Evolutionary conservation across 2,797 vertebrate genomes (phyloP).

Genomic region (Gouania willdenowi): DNA sequence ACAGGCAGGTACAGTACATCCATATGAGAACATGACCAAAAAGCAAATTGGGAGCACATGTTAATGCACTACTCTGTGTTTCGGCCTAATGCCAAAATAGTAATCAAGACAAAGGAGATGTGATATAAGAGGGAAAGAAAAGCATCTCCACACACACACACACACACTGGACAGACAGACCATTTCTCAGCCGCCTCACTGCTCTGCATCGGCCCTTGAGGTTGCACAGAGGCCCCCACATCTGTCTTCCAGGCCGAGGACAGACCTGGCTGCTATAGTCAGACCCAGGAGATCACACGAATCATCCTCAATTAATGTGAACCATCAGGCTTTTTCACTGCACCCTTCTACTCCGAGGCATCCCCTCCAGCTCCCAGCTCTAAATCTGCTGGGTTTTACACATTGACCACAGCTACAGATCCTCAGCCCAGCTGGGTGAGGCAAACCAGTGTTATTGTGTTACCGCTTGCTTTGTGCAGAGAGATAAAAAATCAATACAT

Average conservation of each 20-base stretch:
- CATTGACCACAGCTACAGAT: conserved; percentile 52
- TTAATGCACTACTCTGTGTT: conserved; percentile 63
- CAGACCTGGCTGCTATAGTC: conserved; percentile 62
- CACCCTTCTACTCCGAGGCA: conserved; percentile 55
- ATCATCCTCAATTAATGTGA: conserved; percentile 74
- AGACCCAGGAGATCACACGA: conserved; percentile 67
- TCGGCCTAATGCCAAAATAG: conserved; percentile 60
- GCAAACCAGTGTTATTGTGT: conserved; percentile 42
- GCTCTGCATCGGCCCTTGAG: conserved; percentile 61
- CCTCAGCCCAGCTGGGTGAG: conserved; percentile 48
- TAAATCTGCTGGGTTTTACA: conserved; percentile 58
- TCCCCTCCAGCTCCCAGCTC: conserved; percentile 51
- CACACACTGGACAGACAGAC: conserved; percentile 45
- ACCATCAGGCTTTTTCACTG: conserved; percentile 61
- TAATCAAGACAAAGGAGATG: conserved; percentile 72
- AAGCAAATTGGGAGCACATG: conserved; percentile 76
- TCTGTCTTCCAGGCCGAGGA: conserved; percentile 76
- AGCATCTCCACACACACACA: conserved; percentile 30
- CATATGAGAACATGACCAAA: conserved; percentile 49
- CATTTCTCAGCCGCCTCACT: conserved; percentile 69
- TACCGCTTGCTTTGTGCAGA: conserved; percentile 51
- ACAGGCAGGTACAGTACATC: conserved; percentile 35
- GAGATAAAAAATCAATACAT: conserved; percentile 68
- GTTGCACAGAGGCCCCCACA: conserved; percentile 68
- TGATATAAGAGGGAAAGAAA: conserved; percentile 59